Evolutionary conservation across 1,140 invertebrate species (phyloP).

Genomic region (Pachypsylla venusta): DNA sequence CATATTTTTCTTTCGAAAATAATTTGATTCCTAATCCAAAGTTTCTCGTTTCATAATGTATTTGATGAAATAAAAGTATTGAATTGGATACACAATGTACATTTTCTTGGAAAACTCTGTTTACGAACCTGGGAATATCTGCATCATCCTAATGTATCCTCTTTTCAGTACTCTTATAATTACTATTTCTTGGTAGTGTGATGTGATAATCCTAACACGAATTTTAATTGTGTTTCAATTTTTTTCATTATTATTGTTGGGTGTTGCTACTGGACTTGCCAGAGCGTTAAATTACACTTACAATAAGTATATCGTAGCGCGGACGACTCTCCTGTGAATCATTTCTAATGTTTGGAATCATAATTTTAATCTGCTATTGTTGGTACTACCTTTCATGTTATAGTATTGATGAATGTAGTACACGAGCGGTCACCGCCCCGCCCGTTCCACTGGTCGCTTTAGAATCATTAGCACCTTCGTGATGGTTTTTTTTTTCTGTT

Average conservation of each 20-base stretch:
- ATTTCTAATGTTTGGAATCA: neutral
- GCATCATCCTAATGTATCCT: neutral
- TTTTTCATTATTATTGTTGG: neutral
- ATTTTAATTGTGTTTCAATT: neutral
- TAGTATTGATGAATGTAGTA: too few relatives aligned
- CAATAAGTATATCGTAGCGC: neutral
- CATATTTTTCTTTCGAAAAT: too few relatives aligned
- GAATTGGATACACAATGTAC: neutral
- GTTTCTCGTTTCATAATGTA: neutral
- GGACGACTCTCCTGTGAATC: neutral
- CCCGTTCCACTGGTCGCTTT: too few relatives aligned
- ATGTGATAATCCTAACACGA: neutral
- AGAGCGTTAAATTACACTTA: conserved; percentile 9
- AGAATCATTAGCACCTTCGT: neutral
- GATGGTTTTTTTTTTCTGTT: too few relatives aligned
- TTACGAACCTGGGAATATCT: neutral
- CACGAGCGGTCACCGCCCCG: too few relatives aligned
- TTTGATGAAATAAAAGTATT: neutral
- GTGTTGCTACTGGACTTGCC: neutral
- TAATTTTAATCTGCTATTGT: neutral
- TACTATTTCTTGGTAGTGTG: neutral
- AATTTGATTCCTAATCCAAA: too few relatives aligned
- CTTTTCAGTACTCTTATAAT: too few relatives aligned
- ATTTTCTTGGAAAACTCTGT: neutral
- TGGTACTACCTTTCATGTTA: neutral